Base-by-base conservation (phyloP, 1,140 invertebrate species). In the Ganaspis sp. region DNA sequence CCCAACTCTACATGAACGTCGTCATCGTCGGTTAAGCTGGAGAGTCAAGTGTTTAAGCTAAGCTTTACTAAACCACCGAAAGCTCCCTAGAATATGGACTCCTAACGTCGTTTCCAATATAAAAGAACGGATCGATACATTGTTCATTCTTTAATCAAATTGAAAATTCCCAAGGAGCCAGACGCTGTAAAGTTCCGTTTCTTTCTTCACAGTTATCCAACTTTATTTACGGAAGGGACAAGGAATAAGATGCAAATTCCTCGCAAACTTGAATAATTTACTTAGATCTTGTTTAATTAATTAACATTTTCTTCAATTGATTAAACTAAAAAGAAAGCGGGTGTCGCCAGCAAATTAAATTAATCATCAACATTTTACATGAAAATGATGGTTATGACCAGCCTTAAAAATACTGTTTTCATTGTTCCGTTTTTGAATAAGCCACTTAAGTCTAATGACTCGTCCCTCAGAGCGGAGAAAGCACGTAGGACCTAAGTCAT, bases 21-120 rank as follows among this genome's bases (percentile, higher is more conserved):
- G 69, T 26, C 17, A 64, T 21, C 17, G 34, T 53, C 17, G 45
- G 42, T 72, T 64, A 12, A 64, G 53, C 40, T 64, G 58, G 40
- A 23, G 38, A 58, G 53, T 58, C 53, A 58, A 58, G 53, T 58
- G 19, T 58, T 58, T 58, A 58, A 58, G 53, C 53, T 58, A 58
- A 11, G 53, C 53, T 58, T 58, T 58, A 58, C 53, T 23, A 58
- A 58, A 58, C 53, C 53, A 58, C 21, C 53, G 9, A 58, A 58
- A 58, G 53, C 53, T 23, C 8, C 3, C 21, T 23, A 23, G 19
- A 23, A 58, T 58, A 58, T 9, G 19, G 9, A 58, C 19, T 9
- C 11, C 19, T 58, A 23, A 23, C 53, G 19, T 42, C 9, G 4
- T 42, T 42, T 42, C 15, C 40, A 42, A 42, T 42, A 42, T 11